phyloP scores from a whole-genome alignment of 1,140 invertebrate species.

The Plutomurus gul region DNA sequence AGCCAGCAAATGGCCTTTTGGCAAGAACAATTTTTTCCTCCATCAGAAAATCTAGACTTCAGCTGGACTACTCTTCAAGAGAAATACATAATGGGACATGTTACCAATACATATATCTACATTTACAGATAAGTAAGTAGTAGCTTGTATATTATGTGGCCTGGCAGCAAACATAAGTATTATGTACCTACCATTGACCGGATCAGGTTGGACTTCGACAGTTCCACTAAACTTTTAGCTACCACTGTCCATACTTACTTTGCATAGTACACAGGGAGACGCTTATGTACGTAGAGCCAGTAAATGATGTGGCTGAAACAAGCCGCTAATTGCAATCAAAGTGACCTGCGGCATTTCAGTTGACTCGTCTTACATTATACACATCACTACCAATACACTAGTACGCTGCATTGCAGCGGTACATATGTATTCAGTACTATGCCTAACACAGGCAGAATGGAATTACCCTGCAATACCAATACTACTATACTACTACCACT shows the following conservation, averaged over 20 bases:
- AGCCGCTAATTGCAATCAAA: conserved; percentile 45
- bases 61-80: no score
- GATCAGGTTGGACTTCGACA: no score
- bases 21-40: not conserved
- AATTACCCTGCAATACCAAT: not conserved
- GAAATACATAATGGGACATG: no score
- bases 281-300: no score
- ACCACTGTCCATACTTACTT: not conserved
- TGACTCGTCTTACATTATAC: conserved; percentile 4
- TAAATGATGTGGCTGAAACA: conserved; percentile 40
- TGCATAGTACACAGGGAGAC: not conserved
- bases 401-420: no score
- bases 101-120: no score
- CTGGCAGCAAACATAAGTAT: no score
- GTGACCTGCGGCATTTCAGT: conserved; percentile 31
- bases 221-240: not conserved
- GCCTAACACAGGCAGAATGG: no score
- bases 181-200: no score
- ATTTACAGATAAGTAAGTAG: no score
- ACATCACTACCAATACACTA: not conserved
- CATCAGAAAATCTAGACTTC: not conserved
- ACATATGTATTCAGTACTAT: no score
- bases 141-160: no score
- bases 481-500: not conserved
- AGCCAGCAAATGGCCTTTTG: not conserved